Percentiles rank a stretch among this genome's conserved stretches.
Evolutionary conservation across 2,888 invertebrate species (phyloP).

Genomic region (Lumbricus terrestris): DNA sequence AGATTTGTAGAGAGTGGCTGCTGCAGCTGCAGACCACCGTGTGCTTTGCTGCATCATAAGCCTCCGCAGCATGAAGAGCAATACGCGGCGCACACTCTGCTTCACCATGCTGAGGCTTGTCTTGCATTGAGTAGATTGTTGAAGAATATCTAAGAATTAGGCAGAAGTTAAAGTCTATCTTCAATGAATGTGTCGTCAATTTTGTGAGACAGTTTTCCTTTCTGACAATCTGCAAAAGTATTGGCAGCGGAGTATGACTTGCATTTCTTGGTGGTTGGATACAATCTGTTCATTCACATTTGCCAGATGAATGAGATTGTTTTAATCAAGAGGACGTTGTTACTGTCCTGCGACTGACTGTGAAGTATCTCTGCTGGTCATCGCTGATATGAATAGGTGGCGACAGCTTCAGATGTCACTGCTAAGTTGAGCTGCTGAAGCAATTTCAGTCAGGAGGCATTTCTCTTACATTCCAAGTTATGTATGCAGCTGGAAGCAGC

Average conservation of each 20-base stretch:
- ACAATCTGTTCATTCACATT: neutral
- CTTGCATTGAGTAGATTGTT: neutral
- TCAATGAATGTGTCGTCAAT: neutral
- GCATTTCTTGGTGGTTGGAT: neutral
- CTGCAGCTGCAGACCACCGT: neutral
- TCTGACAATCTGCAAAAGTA: neutral
- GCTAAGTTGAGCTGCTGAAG: neutral
- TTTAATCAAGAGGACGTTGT: neutral
- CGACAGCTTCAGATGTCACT: neutral
- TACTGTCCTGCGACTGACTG: neutral
- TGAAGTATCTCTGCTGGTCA: neutral
- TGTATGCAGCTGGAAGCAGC: constrained; percentile 5
- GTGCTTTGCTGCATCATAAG: too few species aligned
- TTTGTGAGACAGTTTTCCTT: neutral
- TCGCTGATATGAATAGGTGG: neutral
- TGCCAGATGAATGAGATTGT: neutral
- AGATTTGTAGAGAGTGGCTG: neutral
- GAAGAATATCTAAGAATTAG: neutral
- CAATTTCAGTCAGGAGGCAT: neutral
- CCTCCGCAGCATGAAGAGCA: neutral
- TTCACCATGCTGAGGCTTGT: neutral
- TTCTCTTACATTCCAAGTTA: neutral
- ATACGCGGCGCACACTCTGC: neutral
- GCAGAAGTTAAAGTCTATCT: neutral
- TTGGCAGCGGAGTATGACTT: neutral